These are phyloP conservation scores for Poecilia latipinna DNA, from an alignment of 2,113 vertebrate genomes.

Conservation along the genomic window DNA sequence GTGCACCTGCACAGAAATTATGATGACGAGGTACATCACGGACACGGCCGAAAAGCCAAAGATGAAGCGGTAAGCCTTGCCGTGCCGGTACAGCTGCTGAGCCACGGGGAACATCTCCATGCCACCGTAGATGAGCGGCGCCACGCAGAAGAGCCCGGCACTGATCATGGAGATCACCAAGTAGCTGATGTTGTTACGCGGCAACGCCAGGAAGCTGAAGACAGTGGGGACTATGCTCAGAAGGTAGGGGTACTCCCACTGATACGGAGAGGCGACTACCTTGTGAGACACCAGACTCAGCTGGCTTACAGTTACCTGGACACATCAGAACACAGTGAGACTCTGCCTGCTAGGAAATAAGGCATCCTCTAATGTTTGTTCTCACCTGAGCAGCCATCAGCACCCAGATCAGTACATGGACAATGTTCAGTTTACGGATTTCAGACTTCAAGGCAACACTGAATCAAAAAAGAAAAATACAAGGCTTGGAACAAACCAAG, in stretches of 20 bases:
- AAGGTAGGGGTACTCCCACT: conserved; percentile 96
- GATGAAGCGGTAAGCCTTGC: conserved; percentile 95
- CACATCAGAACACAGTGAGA: background rate
- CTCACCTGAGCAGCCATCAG: conserved; percentile 90
- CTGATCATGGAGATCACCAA: conserved; percentile 97
- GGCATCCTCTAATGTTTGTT: background rate
- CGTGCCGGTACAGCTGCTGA: conserved; percentile 94
- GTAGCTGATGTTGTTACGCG: conserved; percentile 97
- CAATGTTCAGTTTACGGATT: conserved; percentile 94
- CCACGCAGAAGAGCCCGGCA: conserved; percentile 90
- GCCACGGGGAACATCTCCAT: conserved; percentile 99
- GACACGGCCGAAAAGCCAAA: conserved; percentile 91
- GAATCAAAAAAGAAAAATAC: background rate
- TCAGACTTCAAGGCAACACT: conserved; percentile 94
- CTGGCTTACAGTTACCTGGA: conserved; percentile 87
- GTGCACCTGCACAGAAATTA: conserved; percentile 91
- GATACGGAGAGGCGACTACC: conserved; percentile 91
- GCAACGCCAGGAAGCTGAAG: conserved; percentile 90
- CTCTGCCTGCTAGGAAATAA: background rate
- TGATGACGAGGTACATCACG: conserved; percentile 91
- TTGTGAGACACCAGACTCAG: conserved; percentile 89
- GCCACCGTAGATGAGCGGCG: conserved; percentile 91
- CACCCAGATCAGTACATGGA: conserved; percentile 88
- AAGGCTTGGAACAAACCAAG: too few species aligned
- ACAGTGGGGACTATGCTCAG: conserved; percentile 89